Percentiles rank a stretch among this genome's conserved stretches.
Conservation (phyloP, 2,888 invertebrate species). For the Spilarctia lutea region DNA sequence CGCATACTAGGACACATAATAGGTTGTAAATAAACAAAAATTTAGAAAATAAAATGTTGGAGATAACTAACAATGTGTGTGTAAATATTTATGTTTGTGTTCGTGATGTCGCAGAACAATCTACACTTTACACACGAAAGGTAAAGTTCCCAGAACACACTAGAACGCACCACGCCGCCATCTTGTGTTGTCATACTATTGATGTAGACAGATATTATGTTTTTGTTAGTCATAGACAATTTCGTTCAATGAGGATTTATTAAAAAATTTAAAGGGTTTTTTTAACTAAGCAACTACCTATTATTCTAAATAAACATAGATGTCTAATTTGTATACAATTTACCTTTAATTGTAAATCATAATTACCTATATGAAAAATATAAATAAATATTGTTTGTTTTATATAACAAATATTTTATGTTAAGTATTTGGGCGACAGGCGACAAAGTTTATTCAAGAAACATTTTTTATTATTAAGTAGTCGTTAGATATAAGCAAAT, state of each 20-base stretch:
- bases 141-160: conserved; percentile 26
- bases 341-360: no score
- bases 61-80: conserved; percentile 24
- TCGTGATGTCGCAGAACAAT: conserved; percentile 18
- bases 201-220: not conserved
- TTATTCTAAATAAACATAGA: no score
- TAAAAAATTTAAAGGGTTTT: not conserved
- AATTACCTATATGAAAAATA: no score
- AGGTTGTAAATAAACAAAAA: not conserved
- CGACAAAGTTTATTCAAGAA: no score
- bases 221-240: not conserved
- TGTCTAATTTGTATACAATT: no score
- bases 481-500: no score
- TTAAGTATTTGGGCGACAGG: no score
- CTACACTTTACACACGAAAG: conserved; percentile 10
- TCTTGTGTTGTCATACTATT: not conserved
- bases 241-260: not conserved
- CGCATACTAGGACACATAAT: not conserved
- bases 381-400: no score
- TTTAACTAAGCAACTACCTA: no score
- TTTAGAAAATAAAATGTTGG: no score
- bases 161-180: conserved; percentile 17
- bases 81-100: conserved; percentile 28
- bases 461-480: no score
- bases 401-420: no score